A percentile compares a stretch with the other conserved stretches of the same genome.
Conservation (phyloP, 2,888 invertebrate genomes). For the Aelia acuminata region DNA sequence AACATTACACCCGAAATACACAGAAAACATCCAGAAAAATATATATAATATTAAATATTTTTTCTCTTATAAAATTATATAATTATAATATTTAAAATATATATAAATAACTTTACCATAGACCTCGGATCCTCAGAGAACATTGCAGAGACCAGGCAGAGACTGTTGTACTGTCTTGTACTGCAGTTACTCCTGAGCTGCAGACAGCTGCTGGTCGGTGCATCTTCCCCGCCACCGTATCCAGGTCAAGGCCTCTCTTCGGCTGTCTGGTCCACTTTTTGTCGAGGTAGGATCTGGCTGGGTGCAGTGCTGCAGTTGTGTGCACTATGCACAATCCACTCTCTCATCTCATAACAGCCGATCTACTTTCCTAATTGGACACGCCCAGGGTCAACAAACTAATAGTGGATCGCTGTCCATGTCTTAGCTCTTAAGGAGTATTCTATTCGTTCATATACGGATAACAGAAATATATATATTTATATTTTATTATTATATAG, state of each 20-base stretch:
- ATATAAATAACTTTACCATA: no score
- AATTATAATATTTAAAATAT: no score
- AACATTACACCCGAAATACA: no score
- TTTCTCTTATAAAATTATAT: no score
- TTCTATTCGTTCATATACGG: not conserved
- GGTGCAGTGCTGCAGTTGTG: not conserved
- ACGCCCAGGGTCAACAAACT: conserved; percentile 44
- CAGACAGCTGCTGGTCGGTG: conserved; percentile 30
- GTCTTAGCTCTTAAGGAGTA: no score
- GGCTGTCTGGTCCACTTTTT: conserved; percentile 46
- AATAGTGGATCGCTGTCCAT: not conserved
- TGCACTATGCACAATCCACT: not conserved
- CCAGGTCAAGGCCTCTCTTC: conserved; percentile 34
- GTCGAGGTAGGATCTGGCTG: not conserved
- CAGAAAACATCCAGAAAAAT: no score
- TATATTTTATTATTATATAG: no score
- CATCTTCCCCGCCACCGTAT: not conserved
- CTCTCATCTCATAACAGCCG: not conserved
- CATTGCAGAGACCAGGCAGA: not conserved
- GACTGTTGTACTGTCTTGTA: no score
- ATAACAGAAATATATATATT: not conserved
- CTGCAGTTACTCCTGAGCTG: not conserved
- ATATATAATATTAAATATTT: no score
- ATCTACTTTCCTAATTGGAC: conserved; percentile 43
- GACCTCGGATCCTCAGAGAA: no score